Base-by-base conservation (phyloP, 2,113 vertebrate genomes). In the Melanerpes aurifrons region DNA sequence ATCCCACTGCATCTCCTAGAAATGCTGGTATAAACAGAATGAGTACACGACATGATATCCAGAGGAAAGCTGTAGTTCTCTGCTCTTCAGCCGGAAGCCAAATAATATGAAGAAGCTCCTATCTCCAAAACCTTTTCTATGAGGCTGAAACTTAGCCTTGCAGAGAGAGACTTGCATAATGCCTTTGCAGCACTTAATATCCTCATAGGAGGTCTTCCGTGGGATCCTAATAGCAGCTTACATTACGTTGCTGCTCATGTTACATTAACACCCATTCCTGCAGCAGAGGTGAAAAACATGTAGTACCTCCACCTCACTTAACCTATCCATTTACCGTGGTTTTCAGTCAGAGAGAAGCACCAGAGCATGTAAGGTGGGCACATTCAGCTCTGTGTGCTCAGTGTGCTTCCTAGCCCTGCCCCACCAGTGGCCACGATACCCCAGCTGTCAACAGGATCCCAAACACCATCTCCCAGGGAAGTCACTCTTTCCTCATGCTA, bases 361-460 rank as follows among this genome's bases (percentile, higher is more conserved):
- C 3, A 3, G 62, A 70, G 28, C 17, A 48, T 7, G 48, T 68
- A 56, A 32, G 17, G 10, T 11, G 12, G 21, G 62, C 35, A 29
- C 2, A 0, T 37, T 61, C 59, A 56, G 21, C 59, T 50, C 17
- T 0, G 0, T 10, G 31, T 16, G 28, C 56, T 74, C 1, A 0
- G 28, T 18, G 28, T 2, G 1, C 17, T 57, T 37, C 54, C 28
- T 48, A 71, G 61, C 24, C n/a, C 35, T 53, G 8, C 47, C 62
- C 48, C 35, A 66, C 6, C 4, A 1, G 25, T 9, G 54, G 5
- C 45, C 29, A 40, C 19, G 35, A 73, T 15, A 62, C 4, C 13
- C n/a, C 2, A 1, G 26, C 19, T 53, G 29, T 9, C 63, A 28
- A 21, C 48, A 79, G 68, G 48, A 24, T 91, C 32, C 50, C 79